These are phyloP conservation scores for Calliphora vomitoria DNA, from an alignment of 2,888 invertebrate species.

Conservation along the genomic window DNA sequence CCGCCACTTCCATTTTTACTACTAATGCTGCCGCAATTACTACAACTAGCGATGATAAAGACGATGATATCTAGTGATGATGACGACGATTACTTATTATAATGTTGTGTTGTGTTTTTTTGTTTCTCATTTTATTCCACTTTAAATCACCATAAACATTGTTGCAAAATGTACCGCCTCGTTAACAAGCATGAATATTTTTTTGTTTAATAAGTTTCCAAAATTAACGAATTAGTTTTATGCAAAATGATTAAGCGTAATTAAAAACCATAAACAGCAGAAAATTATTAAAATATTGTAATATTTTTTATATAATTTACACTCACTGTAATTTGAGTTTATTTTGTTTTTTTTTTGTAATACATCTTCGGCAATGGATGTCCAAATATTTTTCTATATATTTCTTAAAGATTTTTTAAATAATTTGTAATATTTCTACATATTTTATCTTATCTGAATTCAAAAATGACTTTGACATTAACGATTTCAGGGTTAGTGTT, in stretches of 20 bases:
- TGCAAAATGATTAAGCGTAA: constrained; percentile 29
- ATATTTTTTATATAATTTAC: not conserved
- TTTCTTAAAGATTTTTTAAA: too few relatives aligned
- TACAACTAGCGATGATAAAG: not conserved
- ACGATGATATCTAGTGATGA: constrained; percentile 9
- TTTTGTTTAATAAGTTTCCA: constrained; percentile 36
- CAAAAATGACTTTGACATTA: too few relatives aligned
- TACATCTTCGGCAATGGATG: too few relatives aligned
- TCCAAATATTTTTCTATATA: too few relatives aligned
- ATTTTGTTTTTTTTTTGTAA: too few relatives aligned
- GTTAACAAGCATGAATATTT: constrained; percentile 31
- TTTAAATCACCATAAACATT: constrained; percentile 22
- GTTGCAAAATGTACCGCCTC: constrained; percentile 33
- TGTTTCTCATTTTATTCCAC: not conserved
- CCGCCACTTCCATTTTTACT: not conserved
- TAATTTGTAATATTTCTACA: too few relatives aligned
- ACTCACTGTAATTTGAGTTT: too few relatives aligned
- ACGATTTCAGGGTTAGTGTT: too few relatives aligned
- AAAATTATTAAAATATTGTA: too few relatives aligned
- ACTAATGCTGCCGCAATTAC: not conserved
- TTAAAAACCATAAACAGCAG: not conserved
- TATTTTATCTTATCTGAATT: too few relatives aligned
- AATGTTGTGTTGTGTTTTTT: not conserved
- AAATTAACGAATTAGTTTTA: constrained; percentile 25
- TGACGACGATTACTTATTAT: not conserved